phyloP scores from a whole-genome alignment of 2,888 invertebrate species.

The Melieria picta region DNA sequence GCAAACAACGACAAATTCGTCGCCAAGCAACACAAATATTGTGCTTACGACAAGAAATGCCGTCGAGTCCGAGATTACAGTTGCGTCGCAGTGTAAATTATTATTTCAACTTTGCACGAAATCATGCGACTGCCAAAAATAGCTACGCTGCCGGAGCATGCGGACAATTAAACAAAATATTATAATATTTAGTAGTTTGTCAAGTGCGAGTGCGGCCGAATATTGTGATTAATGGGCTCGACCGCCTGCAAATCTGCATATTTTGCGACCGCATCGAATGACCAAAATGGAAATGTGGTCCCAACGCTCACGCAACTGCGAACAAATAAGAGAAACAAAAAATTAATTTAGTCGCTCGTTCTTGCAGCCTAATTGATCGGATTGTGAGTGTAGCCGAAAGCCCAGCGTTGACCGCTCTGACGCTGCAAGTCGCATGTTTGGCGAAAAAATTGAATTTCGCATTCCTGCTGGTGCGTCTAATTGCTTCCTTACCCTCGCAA shows the following conservation, averaged over 20 bases:
- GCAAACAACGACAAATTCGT: too few relatives aligned
- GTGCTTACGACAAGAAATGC: too few relatives aligned
- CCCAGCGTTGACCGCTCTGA: neutral
- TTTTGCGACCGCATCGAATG: neutral
- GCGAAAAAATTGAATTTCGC: neutral
- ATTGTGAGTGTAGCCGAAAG: too few relatives aligned
- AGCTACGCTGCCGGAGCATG: neutral
- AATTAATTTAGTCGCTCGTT: neutral
- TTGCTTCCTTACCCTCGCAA: slow-evolving; percentile 27
- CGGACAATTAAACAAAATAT: neutral
- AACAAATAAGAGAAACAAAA: neutral
- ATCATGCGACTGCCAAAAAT: slow-evolving; percentile 11
- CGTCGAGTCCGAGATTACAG: too few relatives aligned
- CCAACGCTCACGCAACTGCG: neutral
- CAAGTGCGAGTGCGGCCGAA: neutral
- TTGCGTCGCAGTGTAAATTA: slow-evolving; percentile 19
- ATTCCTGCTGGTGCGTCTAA: slow-evolving; percentile 13
- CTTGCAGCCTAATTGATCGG: neutral
- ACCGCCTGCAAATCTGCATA: neutral
- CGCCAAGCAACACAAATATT: too few relatives aligned
- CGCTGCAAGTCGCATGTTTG: neutral
- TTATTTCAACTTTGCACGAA: slow-evolving; percentile 46
- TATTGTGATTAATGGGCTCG: slow-evolving; percentile 1
- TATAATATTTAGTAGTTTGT: neutral
- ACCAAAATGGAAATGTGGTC: neutral